Evolutionary conservation across 2,113 vertebrate genomes (phyloP), one percentile per base, ranked within the genome.

Genomic region (Arvicanthis niloticus): DNA sequence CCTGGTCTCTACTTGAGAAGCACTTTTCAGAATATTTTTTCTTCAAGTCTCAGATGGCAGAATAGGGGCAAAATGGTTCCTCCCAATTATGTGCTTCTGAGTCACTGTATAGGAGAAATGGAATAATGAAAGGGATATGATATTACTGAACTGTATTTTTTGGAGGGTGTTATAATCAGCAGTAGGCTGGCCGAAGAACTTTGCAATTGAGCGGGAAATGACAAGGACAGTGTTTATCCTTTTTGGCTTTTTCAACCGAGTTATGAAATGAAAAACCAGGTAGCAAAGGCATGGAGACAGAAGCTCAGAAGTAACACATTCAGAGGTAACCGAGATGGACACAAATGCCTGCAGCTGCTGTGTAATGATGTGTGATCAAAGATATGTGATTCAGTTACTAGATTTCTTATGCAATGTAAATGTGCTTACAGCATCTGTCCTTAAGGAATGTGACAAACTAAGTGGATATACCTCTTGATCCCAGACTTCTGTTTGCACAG

Each of bases 31-130:
- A 76, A 5, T 15, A 48, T 75, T 94, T 96, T 75, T 94, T 89
- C 80, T 94, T 73, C 13, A 93, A 91, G 75, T 22, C 37, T 94
- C 40, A 88, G 62, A 93, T 58, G 68, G 76, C 51, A 89, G n/a
- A 95, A 67, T 29, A 76, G 67, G 45, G 37, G 29, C 21, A 88
- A 91, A 92, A 60, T 48, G 53, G 67, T 91, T 68, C 40, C 88
- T 95, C 42, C 42, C 80, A 94, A 58, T 97, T 96, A 91, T 70
- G 67, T 84, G 51, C 34, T 45, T 96, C 60, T 51, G 29, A 78
- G 60, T 78, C 42, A 77, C 51, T 86, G 40, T 56, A n/a, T 81
- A 48, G 15, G 21, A 12, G 67, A 26, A 53, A 78, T 17, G 10
- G 9, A 42, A 60, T 93, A 75, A 97, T 34, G 15, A 82, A 96